Percentiles rank a stretch among this genome's conserved stretches.
These are phyloP conservation scores for Pelmatolapia mariae DNA, from an alignment of 2,113 vertebrate genomes.

Conservation along the genomic window DNA sequence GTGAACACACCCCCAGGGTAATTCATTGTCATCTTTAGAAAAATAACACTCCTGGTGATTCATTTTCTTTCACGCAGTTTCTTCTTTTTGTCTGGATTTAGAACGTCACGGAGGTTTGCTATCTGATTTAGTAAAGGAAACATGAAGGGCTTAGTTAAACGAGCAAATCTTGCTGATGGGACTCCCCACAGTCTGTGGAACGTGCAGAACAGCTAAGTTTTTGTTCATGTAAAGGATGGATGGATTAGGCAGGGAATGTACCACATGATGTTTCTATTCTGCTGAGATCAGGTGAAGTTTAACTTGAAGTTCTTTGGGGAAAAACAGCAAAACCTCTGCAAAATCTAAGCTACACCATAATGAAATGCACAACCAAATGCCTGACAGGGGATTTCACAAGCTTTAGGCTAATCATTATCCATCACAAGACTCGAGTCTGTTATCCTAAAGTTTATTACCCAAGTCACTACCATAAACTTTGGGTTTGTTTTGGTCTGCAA, in stretches of 20 bases:
- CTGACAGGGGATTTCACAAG: neutral
- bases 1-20: neutral
- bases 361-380: neutral
- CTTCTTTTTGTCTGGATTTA: neutral
- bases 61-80: neutral
- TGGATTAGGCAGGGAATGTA: neutral
- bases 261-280: neutral
- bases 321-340: neutral
- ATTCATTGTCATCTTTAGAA: neutral
- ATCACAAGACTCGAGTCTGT: neutral
- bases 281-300: neutral
- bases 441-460: neutral
- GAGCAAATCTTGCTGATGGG: neutral
- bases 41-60: neutral
- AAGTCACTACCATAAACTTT: neutral
- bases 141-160: neutral
- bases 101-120: neutral
- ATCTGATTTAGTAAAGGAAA: neutral
- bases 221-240: neutral
- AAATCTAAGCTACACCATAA: neutral
- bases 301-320: rapidly evolving
- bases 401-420: constrained; percentile 17
- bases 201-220: neutral
- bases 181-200: neutral
- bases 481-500: neutral